Conservation (phyloP, 1,140 invertebrate genomes). For the Drosophila miranda region DNA sequence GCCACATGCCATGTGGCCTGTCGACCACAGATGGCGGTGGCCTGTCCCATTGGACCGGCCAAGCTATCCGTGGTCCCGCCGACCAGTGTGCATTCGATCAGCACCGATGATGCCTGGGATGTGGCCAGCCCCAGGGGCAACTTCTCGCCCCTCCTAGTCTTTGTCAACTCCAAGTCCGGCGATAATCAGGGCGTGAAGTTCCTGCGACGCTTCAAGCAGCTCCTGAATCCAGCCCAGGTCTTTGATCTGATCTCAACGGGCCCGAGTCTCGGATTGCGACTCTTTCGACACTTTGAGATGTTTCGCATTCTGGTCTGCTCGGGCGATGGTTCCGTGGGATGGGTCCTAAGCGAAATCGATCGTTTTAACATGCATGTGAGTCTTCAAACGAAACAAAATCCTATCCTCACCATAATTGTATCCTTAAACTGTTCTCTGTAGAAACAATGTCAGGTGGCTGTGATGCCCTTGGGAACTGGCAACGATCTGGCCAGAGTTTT, state of each 20-base stretch:
- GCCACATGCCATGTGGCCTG: conserved; percentile 95
- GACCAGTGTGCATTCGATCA: conserved; percentile 94
- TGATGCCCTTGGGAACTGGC: conserved; percentile 96
- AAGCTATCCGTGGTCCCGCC: conserved; percentile 96
- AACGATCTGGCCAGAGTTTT: conserved; percentile 97
- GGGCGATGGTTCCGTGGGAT: conserved; percentile 96
- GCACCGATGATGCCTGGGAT: conserved; percentile 95
- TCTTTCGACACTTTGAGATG: conserved; percentile 95
- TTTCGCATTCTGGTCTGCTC: conserved; percentile 96
- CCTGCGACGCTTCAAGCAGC: conserved; percentile 95
- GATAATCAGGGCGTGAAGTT: conserved; percentile 99
- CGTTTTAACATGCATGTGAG: conserved; percentile 95
- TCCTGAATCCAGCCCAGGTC: conserved; percentile 98
- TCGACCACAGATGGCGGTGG: conserved; percentile 87
- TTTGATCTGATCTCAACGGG: conserved; percentile 96
- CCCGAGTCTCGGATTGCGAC: conserved; percentile 92
- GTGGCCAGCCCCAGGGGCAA: conserved; percentile 89
- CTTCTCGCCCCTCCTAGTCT: conserved; percentile 92
- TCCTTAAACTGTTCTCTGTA: conserved; percentile 71
- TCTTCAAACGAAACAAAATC: conserved; percentile 44
- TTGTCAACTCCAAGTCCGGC: conserved; percentile 98
- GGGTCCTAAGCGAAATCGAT: conserved; percentile 97
- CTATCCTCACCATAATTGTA: neutral
- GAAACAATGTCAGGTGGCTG: conserved; percentile 95
- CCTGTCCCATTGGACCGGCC: conserved; percentile 93